Evolutionary conservation across 2,797 vertebrate species (phyloP).

Genomic region (Spondyliosoma cantharus): DNA sequence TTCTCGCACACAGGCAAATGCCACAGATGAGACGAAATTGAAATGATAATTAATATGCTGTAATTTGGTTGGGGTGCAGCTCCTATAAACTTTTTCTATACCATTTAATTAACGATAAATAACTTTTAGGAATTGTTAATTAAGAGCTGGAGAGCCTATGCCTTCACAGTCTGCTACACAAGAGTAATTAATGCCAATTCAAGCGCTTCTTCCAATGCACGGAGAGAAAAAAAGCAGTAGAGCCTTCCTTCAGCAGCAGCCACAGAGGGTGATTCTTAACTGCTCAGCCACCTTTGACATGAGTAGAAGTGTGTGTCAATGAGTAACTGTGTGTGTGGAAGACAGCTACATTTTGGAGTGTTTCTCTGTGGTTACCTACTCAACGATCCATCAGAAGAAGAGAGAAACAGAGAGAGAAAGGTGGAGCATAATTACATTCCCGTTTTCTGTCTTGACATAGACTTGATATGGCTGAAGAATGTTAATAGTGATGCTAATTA

Average conservation of each 20-base stretch:
- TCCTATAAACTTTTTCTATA: conserved; percentile 58
- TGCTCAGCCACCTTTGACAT: conserved; percentile 51
- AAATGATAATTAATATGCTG: conserved; percentile 72
- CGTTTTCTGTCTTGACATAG: conserved; percentile 51
- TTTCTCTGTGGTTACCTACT: conserved; percentile 46
- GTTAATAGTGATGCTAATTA: conserved; percentile 66
- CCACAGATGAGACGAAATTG: conserved; percentile 39
- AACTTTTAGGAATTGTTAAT: conserved; percentile 74
- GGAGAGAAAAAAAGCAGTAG: not conserved
- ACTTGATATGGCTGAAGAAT: conserved; percentile 59
- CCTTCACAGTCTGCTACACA: conserved; percentile 75
- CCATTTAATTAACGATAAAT: conserved; percentile 75
- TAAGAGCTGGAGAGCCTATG: conserved; percentile 63
- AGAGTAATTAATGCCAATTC: conserved; percentile 77
- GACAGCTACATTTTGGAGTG: conserved; percentile 30
- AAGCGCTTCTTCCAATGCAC: conserved; percentile 53
- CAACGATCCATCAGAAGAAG: conserved; percentile 40
- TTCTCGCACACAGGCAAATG: conserved; percentile 46
- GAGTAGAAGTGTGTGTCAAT: conserved; percentile 24
- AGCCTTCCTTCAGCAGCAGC: conserved; percentile 26
- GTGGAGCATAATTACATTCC: conserved; percentile 56
- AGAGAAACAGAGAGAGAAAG: conserved; percentile 14
- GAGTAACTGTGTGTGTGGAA: conserved; percentile 17
- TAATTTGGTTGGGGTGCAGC: conserved; percentile 57
- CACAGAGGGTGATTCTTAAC: conserved; percentile 42